Conservation (phyloP, 2,797 vertebrate genomes). For the Capromys pilorides region DNA sequence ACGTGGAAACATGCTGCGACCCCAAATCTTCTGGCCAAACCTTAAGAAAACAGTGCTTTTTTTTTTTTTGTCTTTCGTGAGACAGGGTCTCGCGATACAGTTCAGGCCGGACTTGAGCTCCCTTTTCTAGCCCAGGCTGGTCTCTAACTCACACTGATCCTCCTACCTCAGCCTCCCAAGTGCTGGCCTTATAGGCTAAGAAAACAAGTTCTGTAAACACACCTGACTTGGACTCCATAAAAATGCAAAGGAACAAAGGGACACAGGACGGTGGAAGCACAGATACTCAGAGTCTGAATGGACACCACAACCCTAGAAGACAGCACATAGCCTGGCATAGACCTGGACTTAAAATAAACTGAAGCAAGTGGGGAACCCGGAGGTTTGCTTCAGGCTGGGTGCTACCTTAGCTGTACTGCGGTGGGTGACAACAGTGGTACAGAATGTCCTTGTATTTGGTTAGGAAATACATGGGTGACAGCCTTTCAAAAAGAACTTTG, state of each 20-base stretch:
- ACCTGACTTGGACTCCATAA: background rate
- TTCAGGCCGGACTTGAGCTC: too few relatives aligned
- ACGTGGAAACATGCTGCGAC: background rate
- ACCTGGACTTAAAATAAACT: background rate
- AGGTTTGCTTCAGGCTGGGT: background rate
- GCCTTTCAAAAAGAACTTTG: conserved; percentile 24
- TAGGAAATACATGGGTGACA: background rate
- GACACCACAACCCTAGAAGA: background rate
- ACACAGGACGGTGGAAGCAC: too few relatives aligned
- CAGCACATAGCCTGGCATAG: background rate
- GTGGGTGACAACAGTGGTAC: background rate
- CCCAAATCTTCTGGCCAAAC: background rate
- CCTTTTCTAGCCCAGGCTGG: too few relatives aligned
- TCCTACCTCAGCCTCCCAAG: too few relatives aligned
- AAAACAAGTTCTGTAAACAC: background rate
- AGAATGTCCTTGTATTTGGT: background rate
- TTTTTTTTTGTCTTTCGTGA: too few relatives aligned
- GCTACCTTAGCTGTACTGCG: background rate
- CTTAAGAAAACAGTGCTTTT: background rate
- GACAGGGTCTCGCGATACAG: too few relatives aligned
- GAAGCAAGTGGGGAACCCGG: background rate
- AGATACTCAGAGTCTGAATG: background rate
- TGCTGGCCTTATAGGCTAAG: too few relatives aligned
- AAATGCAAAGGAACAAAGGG: conserved; percentile 13
- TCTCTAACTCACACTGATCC: too few relatives aligned